phyloP scores from a whole-genome alignment of 2,113 vertebrate genomes.

The Chionodraco myersi region DNA sequence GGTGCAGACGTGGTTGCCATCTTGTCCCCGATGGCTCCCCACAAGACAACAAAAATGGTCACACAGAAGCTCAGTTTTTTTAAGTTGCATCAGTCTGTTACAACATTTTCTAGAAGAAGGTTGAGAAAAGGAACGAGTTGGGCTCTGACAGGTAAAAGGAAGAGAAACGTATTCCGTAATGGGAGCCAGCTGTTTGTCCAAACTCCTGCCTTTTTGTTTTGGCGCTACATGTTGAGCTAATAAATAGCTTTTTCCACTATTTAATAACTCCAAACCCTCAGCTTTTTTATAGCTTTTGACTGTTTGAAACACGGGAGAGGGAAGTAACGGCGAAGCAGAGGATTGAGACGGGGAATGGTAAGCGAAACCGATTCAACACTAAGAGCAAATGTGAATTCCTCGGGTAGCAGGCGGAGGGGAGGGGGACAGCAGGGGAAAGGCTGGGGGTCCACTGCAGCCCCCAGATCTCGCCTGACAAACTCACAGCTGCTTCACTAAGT shows the following conservation, averaged over 20 bases:
- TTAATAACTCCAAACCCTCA: constrained; percentile 15
- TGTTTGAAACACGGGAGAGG: constrained; percentile 4
- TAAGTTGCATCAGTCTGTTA: neutral
- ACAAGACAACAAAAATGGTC: neutral
- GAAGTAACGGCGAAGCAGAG: neutral
- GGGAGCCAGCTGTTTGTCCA: constrained; percentile 71
- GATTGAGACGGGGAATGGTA: constrained; percentile 16
- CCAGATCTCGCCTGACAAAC: constrained; percentile 59
- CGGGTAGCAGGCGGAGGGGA: constrained; percentile 7
- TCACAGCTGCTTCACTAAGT: constrained; percentile 80
- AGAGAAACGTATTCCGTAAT: constrained; percentile 63
- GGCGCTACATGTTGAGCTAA: constrained; percentile 28
- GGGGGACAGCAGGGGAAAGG: constrained; percentile 19
- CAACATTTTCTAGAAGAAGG: neutral
- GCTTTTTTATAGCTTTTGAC: neutral
- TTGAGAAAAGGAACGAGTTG: neutral
- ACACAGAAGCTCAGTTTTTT: neutral
- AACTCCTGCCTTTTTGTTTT: constrained; percentile 43
- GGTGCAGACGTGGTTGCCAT: constrained; percentile 4
- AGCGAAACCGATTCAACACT: constrained; percentile 38
- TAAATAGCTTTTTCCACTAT: constrained; percentile 26
- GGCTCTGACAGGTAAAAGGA: constrained; percentile 48
- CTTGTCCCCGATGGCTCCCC: neutral
- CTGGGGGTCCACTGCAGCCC: constrained; percentile 41
- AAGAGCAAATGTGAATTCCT: constrained; percentile 49